Evolutionary conservation across 2,113 vertebrate species (phyloP).

Genomic region (Odontophorus gujanensis): DNA sequence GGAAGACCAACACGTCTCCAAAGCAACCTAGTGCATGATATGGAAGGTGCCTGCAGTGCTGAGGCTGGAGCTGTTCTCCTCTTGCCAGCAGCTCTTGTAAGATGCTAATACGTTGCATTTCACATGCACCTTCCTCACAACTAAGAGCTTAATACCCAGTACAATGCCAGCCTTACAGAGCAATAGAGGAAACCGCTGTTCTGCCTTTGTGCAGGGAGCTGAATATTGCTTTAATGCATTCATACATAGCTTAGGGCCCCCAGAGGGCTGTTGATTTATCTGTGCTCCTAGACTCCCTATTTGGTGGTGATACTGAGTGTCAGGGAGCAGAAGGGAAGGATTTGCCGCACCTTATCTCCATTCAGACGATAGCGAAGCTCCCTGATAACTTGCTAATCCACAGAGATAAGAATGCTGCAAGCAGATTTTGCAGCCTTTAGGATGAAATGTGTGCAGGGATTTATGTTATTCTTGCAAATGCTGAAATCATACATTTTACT

Average conservation of each 20-base stretch:
- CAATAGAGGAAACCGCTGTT: background rate
- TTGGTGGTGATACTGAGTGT: background rate
- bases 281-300: background rate
- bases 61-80: background rate
- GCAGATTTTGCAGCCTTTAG: slow-evolving; percentile 47
- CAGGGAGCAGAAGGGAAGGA: slow-evolving; percentile 47
- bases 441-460: slow-evolving; percentile 8
- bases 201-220: slow-evolving; percentile 5
- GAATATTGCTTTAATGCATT: background rate
- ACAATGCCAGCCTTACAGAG: background rate
- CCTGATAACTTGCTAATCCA: slow-evolving; percentile 51
- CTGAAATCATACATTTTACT: background rate
- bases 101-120: background rate
- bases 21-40: background rate
- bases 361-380: slow-evolving; percentile 9
- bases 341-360: slow-evolving; percentile 56
- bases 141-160: background rate
- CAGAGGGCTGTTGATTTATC: background rate
- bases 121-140: slow-evolving; percentile 12
- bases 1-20: background rate
- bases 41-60: background rate
- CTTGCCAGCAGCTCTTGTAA: background rate
- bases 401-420: slow-evolving; percentile 1
- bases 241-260: background rate
- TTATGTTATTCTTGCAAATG: slow-evolving; percentile 15